Evolutionary conservation across 1,140 invertebrate species (phyloP), one percentile per base, ranked within the genome.

Genomic region (Drosophila takahashii): DNA sequence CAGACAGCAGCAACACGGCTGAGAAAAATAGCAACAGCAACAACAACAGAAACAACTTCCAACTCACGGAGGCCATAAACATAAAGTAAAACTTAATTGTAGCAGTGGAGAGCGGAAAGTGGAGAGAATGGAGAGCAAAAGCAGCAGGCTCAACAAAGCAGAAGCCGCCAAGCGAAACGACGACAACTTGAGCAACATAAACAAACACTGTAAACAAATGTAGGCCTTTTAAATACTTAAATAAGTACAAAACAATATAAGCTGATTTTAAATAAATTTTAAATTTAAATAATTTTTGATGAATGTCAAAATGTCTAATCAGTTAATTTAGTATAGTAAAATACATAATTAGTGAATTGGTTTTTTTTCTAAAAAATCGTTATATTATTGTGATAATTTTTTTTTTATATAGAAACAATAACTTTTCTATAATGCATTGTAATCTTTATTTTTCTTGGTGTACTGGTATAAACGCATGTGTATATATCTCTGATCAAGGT

Each of bases 71-170:
- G 77, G 80, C 79, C 69, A 80, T 85, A 90, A 90, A 74, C 77
- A 89, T 90, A 89, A 90, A 90, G 84, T 90, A 85, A 84, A 85
- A 89, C 85, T 90, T 85, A 89, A 90, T 89, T 89, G 85, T 90
- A 89, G 60, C 85, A 89, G 44, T 42, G 58, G 62, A 57, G 44
- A 74, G 73, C 47, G 64, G 44, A 81, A 77, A 70, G 67, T 61
- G 50, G 66, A 51, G 59, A 62, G 59, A 59, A 50, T 32, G 64
- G 62, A 53, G 44, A 83, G 70, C 51, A n/a, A 39, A 65, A 26
- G 41, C 56, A 45, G 34, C 52, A 54, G 64, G 58, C 53, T 61
- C 66, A 15, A 59, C 74, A 65, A 79, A 77, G 80, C 79, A 86
- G 83, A 87, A 86, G 83, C 83, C 79, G 66, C 83, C 83, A 87